Percentiles rank a stretch among this genome's conserved stretches.
phyloP scores from a whole-genome alignment of 2,888 invertebrate species.

The Nemapogon koenigi region DNA sequence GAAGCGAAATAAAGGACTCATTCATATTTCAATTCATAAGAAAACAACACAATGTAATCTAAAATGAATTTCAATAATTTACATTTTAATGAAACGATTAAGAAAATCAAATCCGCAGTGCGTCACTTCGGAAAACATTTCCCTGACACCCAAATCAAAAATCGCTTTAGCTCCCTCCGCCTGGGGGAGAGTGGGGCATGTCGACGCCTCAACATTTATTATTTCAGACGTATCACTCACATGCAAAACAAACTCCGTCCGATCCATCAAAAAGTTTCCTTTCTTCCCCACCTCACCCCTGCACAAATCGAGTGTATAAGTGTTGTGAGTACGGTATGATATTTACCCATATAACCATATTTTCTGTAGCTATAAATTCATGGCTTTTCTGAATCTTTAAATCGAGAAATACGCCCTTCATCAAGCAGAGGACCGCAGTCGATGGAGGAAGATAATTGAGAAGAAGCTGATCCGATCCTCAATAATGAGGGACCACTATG shows the following conservation, averaged over 20 bases:
- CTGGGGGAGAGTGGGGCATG: slow-evolving; percentile 44
- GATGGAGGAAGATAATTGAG: too few species aligned
- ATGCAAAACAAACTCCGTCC: slow-evolving; percentile 65
- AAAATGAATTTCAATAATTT: slow-evolving; percentile 29
- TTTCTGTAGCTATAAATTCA: too few species aligned
- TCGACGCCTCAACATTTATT: slow-evolving; percentile 66
- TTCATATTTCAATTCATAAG: too few species aligned
- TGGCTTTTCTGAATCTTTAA: too few species aligned
- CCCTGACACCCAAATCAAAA: slow-evolving; percentile 66
- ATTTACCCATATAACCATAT: too few species aligned
- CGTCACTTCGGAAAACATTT: slow-evolving; percentile 61
- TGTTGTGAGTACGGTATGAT: too few species aligned
- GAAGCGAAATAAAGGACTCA: too few species aligned
- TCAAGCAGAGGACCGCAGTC: too few species aligned
- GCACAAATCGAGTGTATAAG: slow-evolving; percentile 63
- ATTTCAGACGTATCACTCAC: slow-evolving; percentile 66
- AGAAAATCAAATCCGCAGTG: slow-evolving; percentile 60
- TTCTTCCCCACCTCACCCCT: slow-evolving; percentile 26
- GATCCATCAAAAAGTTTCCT: slow-evolving; percentile 63
- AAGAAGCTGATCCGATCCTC: too few species aligned
- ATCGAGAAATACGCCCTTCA: too few species aligned
- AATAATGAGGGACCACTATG: too few species aligned
- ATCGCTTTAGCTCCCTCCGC: slow-evolving; percentile 58
- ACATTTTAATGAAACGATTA: slow-evolving; percentile 54
- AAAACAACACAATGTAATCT: too few species aligned